Percentiles rank a stretch among this genome's conserved stretches.
Evolutionary conservation across 2,888 invertebrate genomes (phyloP).

Genomic region (Drosophila greeni): DNA sequence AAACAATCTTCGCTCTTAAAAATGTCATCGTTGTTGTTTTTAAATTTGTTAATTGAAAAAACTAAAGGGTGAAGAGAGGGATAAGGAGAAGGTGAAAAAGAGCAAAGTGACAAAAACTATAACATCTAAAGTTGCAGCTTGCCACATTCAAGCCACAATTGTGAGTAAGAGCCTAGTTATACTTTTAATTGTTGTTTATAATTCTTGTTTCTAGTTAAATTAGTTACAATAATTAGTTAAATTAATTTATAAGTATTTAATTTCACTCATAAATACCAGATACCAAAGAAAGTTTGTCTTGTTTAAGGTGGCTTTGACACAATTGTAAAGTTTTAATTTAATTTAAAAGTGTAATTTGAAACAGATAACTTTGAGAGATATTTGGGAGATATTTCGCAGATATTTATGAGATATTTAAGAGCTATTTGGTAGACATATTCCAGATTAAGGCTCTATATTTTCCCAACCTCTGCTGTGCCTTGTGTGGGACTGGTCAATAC

Average conservation of each 20-base stretch:
- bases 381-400: too few species aligned
- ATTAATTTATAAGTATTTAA: background rate
- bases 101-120: slow-evolving; percentile 23
- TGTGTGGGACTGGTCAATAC: slow-evolving; percentile 50
- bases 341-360: too few species aligned
- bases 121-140: slow-evolving; percentile 15
- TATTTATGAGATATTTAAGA: background rate
- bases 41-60: slow-evolving; percentile 46
- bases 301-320: too few species aligned
- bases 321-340: too few species aligned
- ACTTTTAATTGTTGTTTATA: background rate
- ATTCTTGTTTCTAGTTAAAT: background rate
- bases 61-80: background rate
- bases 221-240: background rate
- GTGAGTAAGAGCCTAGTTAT: background rate
- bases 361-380: too few species aligned
- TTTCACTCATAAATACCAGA: background rate
- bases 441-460: too few species aligned
- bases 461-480: background rate
- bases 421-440: too few species aligned
- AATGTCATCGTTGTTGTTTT: slow-evolving; percentile 20
- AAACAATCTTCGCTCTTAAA: slow-evolving; percentile 15
- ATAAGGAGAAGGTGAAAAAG: background rate
- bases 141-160: slow-evolving; percentile 11
- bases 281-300: background rate